phyloP scores from a whole-genome alignment of 1,140 invertebrate species.

The Drosophila tropicalis region DNA sequence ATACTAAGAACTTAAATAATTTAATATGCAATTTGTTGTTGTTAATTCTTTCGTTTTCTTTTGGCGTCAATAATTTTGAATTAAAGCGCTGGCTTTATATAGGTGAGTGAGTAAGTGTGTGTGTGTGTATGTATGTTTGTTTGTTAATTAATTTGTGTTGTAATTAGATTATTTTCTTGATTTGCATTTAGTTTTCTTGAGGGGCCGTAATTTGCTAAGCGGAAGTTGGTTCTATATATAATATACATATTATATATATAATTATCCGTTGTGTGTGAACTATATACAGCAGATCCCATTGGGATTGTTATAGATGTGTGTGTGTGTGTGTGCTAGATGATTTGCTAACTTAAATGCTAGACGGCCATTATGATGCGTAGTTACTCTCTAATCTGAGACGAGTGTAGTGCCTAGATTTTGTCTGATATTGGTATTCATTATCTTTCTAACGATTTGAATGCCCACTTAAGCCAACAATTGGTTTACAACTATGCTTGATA shows the following conservation, averaged over 20 bases:
- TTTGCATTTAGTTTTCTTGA: conserved; percentile 38
- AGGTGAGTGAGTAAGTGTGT: conserved; percentile 7
- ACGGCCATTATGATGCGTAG: conserved; percentile 39
- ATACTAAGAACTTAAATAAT: conserved; percentile 53
- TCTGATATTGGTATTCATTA: conserved; percentile 4
- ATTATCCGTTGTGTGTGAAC: conserved; percentile 29
- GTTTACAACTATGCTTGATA: conserved; percentile 36
- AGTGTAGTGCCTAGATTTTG: neutral
- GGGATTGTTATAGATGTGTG: conserved; percentile 18
- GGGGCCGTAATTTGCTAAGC: conserved; percentile 65
- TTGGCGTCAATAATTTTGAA: conserved; percentile 69
- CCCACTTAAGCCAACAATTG: conserved; percentile 29
- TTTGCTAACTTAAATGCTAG: conserved; percentile 77
- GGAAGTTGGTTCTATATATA: conserved; percentile 66
- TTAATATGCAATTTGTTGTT: conserved; percentile 37
- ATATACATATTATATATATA: conserved; percentile 26
- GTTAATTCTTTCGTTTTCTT: neutral
- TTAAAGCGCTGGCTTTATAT: conserved; percentile 53
- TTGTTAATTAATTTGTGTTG: conserved; percentile 7
- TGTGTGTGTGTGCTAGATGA: conserved; percentile 43
- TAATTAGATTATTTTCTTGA: conserved; percentile 32
- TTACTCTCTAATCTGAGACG: conserved; percentile 6
- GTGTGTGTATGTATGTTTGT: neutral
- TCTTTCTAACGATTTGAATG: neutral
- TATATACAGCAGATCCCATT: conserved; percentile 59